These are phyloP conservation scores for Drosophila vallismaia DNA, from an alignment of 2,888 invertebrate genomes.

Conservation along the genomic window DNA sequence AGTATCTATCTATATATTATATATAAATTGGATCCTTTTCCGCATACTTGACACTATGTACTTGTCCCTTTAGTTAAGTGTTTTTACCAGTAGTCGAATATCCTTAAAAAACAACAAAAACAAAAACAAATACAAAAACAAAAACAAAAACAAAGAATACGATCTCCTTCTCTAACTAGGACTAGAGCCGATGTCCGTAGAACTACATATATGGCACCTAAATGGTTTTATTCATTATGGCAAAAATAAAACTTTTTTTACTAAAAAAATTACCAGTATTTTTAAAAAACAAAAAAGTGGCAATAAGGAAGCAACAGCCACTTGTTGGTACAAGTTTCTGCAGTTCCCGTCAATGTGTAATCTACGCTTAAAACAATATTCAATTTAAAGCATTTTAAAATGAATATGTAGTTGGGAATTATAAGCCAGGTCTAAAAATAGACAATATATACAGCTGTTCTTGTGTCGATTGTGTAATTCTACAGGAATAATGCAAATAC, in stretches of 20 bases:
- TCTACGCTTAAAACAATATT: not conserved
- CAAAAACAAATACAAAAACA: not conserved
- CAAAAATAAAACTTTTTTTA: slow-evolving; percentile 44
- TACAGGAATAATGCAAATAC: not conserved
- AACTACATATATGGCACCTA: slow-evolving; percentile 32
- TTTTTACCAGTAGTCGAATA: slow-evolving; percentile 56
- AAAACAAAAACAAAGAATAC: not conserved
- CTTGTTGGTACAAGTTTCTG: not conserved
- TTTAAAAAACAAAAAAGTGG: not conserved
- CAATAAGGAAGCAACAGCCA: slow-evolving; percentile 1
- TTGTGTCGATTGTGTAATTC: not conserved
- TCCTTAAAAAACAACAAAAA: not conserved
- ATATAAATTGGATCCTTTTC: not conserved
- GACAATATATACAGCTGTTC: not conserved
- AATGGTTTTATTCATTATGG: slow-evolving; percentile 43
- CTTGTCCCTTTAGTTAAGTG: slow-evolving; percentile 45
- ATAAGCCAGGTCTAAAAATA: not conserved
- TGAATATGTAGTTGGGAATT: slow-evolving; percentile 6
- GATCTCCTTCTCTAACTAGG: not conserved
- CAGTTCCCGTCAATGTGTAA: not conserved
- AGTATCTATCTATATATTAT: slow-evolving; percentile 33
- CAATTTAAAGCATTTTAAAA: not conserved
- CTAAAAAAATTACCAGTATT: slow-evolving; percentile 2
- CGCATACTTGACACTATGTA: slow-evolving; percentile 4
- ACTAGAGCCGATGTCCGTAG: slow-evolving; percentile 26